phyloP scores from a whole-genome alignment of 2,113 vertebrate species.

The Dendropsophus ebraccatus region DNA sequence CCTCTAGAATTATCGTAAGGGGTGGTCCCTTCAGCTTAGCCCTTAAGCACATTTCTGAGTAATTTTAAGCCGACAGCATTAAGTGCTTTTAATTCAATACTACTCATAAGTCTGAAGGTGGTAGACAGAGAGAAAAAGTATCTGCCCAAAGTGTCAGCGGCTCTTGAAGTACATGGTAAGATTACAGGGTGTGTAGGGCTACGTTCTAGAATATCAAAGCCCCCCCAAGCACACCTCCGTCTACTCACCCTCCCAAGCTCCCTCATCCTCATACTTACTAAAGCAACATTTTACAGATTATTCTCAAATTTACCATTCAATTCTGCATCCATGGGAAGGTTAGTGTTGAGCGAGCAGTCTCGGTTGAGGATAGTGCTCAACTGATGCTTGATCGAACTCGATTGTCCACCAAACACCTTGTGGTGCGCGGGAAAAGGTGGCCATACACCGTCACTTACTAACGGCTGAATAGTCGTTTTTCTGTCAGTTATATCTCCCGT shows the following conservation, averaged over 20 bases:
- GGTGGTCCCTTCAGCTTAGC: slow-evolving; percentile 46
- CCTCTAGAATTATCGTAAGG: slow-evolving; percentile 41
- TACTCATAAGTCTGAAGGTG: slow-evolving; percentile 15
- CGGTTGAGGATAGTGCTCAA: too few species aligned
- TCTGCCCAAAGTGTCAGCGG: slow-evolving; percentile 5
- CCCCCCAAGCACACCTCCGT: slow-evolving; percentile 34
- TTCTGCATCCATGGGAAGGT: too few species aligned
- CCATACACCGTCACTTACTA: too few species aligned
- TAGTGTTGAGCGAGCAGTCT: too few species aligned
- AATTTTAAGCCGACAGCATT: slow-evolving; percentile 44
- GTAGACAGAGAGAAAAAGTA: slow-evolving; percentile 8
- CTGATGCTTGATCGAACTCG: too few species aligned
- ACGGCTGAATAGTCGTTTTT: too few species aligned
- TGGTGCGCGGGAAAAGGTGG: too few species aligned
- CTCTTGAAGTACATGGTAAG: slow-evolving; percentile 36
- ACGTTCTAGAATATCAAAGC: slow-evolving; percentile 47
- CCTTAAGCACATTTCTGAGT: slow-evolving; percentile 52
- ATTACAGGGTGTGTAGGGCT: slow-evolving; percentile 33
- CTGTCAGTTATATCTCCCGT: too few species aligned
- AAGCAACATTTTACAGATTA: too few species aligned
- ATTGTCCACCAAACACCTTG: too few species aligned
- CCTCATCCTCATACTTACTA: too few species aligned
- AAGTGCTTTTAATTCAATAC: slow-evolving; percentile 52
- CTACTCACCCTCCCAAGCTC: not conserved
- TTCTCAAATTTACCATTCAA: too few species aligned